Conservation (phyloP, 1,140 invertebrate species). For the Trichogramma pretiosum region DNA sequence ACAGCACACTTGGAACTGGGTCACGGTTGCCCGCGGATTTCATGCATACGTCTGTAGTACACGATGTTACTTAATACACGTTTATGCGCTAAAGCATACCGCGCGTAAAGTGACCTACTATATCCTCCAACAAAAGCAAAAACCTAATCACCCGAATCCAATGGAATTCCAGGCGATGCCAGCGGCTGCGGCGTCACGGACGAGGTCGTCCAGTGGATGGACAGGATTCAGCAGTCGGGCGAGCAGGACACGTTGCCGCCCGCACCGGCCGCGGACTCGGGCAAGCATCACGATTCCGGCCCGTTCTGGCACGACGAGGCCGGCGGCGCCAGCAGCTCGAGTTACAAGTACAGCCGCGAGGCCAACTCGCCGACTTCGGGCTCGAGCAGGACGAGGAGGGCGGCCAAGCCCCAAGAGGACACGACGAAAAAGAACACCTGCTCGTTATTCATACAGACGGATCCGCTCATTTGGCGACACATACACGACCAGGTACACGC, state of each 20-base stretch:
- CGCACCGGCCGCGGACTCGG: conserved; percentile 19
- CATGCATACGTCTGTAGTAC: no score
- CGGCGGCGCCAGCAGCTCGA: conserved; percentile 31
- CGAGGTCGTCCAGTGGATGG: conserved; percentile 85
- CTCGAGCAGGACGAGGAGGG: conserved; percentile 40
- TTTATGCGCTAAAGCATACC: no score
- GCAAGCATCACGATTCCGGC: conserved; percentile 35
- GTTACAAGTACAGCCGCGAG: background rate
- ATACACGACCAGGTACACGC: conserved; percentile 58
- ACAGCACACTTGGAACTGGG: no score
- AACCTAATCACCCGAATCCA: no score
- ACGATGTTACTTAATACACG: no score
- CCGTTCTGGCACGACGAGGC: conserved; percentile 61
- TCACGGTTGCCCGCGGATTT: no score
- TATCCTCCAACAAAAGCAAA: no score
- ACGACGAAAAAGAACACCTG: conserved; percentile 73
- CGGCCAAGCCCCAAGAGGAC: conserved; percentile 54
- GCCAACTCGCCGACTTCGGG: background rate
- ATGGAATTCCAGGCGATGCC: conserved; percentile 54
- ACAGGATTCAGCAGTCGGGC: conserved; percentile 79
- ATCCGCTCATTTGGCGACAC: conserved; percentile 93
- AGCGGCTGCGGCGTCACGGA: conserved; percentile 81
- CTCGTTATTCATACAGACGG: conserved; percentile 93
- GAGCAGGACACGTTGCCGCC: conserved; percentile 49
- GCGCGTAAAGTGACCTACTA: no score